Base-by-base conservation (phyloP, 2,888 invertebrate genomes). In the Seira musarum region DNA sequence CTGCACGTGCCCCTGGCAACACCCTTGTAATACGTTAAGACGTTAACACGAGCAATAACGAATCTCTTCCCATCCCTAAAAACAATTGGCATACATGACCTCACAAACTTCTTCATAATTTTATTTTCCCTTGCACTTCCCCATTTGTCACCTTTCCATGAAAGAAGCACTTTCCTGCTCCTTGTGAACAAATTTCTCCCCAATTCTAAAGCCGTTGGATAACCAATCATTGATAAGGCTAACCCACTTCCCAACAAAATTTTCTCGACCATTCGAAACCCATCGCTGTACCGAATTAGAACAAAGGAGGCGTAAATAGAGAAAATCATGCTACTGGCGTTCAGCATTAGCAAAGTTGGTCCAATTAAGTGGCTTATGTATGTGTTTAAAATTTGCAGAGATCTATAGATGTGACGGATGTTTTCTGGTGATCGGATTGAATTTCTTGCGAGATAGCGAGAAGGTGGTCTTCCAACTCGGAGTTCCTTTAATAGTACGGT, bases 1-100 rank as follows among this genome's bases (percentile, higher is more conserved):
- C n/a, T n/a, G n/a, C n/a, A n/a, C 3, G 74, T 80, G 17, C 80
- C 80, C 25, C 74, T 13, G 10, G 65, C 49, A 57, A 73, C 63
- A 1, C 65, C 69, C 24, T 35, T 63, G 21, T 67, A 60, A 15
- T 46, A 80, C 0, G 15, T 19, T 1, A 74, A 22, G 15, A 80
- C 61, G 10, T 21, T 70, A 2, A 40, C 53, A 25, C 64, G 69
- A 25, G 30, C 35, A n/a, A 80, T 25, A 1, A 74, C 70, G 49
- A 69, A 80, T 69, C 25, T 53, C 21, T 21, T 74, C 10, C 74
- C 80, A 22, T 80, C 70, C 1, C 35, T 40, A 6, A 80, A 57
- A 10, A 66, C 8, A 25, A 75, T 57, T 2, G 80, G 80, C 10
- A 22, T 69, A 24, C 74, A 64, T 1, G 60, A 22, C 10, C 13